Evolutionary conservation across 1,140 invertebrate species (phyloP), one percentile per base, ranked within the genome.

Genomic region (Drosophila prosaltans): DNA sequence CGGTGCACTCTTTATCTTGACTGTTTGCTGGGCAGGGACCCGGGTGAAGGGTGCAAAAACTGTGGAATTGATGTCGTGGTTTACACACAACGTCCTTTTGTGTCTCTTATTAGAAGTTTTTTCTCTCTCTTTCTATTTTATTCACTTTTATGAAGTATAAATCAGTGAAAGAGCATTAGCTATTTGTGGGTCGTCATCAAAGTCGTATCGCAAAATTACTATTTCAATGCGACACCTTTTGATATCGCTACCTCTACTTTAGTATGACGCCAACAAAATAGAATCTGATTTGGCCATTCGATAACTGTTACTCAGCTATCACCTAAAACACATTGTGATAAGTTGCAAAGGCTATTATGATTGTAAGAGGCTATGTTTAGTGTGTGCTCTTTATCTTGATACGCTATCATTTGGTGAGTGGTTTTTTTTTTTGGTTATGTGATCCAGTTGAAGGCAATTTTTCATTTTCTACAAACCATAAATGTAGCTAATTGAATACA

Each of bases 71-170:
- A 59, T 39, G 32, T 59, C 57, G 36, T 5, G 51, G 63, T 73
- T 69, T 59, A 69, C 74, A 66, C 69, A 45, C 54, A 43, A 28
- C 69, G 60, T 77, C 60, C 54, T 69, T 70, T 39, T 54, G 28
- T 11, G 54, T 74, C 45, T 55, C 64, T 39, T 26, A 58, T 54
- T 43, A 4, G 9, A 74, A 63, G 62, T 66, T 55, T 36, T 32
- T n/a, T 48, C 60, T 32, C 36, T 21, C 48, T 16, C 63, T 40
- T 55, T 78, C 58, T 60, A 69, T 67, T 59, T 62, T 61, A 32
- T 58, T 10, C 57, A 65, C 43, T 16, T 65, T n/a, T 68, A 7
- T 82, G 80, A 82, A 82, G 70, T 82, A 65, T 74, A 82, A 82
- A 82, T 74, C 80, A 82, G 54, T 78, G 80, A 39, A 36, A 11